phyloP scores from a whole-genome alignment of 2,888 invertebrate genomes.

The Platerodrilus igneus region DNA sequence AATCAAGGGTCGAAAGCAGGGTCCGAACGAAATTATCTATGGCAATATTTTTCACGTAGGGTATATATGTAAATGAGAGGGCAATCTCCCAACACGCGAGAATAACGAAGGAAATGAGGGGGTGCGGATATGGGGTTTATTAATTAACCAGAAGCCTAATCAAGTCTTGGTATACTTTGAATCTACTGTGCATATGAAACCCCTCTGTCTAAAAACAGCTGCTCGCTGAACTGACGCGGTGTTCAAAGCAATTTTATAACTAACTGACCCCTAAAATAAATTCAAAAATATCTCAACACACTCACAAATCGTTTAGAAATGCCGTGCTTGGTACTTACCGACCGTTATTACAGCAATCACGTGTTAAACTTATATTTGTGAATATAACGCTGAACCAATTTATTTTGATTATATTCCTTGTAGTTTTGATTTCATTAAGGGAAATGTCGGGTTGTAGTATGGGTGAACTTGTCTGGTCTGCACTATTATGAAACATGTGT shows the following conservation, averaged over 20 bases:
- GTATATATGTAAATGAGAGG: conserved; percentile 41
- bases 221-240: conserved; percentile 24
- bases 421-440: conserved; percentile 47
- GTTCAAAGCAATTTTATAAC: conserved; percentile 29
- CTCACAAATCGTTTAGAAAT: conserved; percentile 22
- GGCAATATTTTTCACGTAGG: conserved; percentile 26
- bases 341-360: conserved; percentile 30
- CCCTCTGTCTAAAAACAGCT: conserved; percentile 33
- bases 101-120: conserved; percentile 42
- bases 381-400: conserved; percentile 39
- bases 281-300: conserved; percentile 28
- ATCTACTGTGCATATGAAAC: conserved; percentile 33
- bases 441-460: conserved; percentile 42
- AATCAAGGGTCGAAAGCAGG: conserved; percentile 19
- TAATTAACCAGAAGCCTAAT: conserved; percentile 57
- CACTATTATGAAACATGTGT: conserved; percentile 41
- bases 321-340: conserved; percentile 23
- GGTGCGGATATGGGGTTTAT: conserved; percentile 49
- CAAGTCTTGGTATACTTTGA: conserved; percentile 44
- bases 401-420: conserved; percentile 44
- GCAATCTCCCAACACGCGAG: conserved; percentile 44
- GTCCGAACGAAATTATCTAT: conserved; percentile 24
- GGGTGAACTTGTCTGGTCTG: conserved; percentile 31
- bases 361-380: conserved; percentile 39
- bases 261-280: conserved; percentile 30